Conservation (phyloP, 2,888 invertebrate genomes). For the Parascotia fuliginaria region DNA sequence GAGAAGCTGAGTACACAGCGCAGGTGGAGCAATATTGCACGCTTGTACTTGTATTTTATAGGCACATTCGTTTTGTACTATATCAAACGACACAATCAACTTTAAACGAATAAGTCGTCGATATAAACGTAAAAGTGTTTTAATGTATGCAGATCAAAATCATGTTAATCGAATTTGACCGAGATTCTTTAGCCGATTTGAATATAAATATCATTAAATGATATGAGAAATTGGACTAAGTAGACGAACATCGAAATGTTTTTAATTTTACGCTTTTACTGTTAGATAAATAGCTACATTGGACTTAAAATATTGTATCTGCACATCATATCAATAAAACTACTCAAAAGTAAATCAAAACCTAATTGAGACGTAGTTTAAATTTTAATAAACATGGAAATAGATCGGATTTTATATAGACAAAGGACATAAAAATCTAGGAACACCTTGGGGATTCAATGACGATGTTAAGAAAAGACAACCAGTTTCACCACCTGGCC, state of each 20-base stretch:
- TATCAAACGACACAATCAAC: slow-evolving; percentile 18
- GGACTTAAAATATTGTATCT: too few species aligned
- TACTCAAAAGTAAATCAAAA: too few species aligned
- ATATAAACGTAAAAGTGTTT: background rate
- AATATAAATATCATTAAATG: too few species aligned
- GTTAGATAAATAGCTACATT: too few species aligned
- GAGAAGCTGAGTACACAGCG: slow-evolving; percentile 42
- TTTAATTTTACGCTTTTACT: too few species aligned
- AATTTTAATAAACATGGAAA: too few species aligned
- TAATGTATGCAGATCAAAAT: background rate
- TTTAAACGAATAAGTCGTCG: background rate
- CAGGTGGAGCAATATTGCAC: slow-evolving; percentile 37
- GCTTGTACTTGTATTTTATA: slow-evolving; percentile 46
- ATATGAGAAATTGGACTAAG: too few species aligned
- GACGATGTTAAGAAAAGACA: slow-evolving; percentile 57
- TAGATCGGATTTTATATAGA: background rate
- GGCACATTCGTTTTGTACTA: slow-evolving; percentile 26
- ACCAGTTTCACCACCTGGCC: slow-evolving; percentile 77
- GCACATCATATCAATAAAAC: too few species aligned
- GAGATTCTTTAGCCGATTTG: too few species aligned
- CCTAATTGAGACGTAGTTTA: too few species aligned
- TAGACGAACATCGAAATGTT: too few species aligned
- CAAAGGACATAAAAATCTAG: slow-evolving; percentile 49
- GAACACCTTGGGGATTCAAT: slow-evolving; percentile 55
- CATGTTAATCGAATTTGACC: too few species aligned